Conservation (phyloP, 2,113 vertebrate species). For the Neogobius melanostomus region DNA sequence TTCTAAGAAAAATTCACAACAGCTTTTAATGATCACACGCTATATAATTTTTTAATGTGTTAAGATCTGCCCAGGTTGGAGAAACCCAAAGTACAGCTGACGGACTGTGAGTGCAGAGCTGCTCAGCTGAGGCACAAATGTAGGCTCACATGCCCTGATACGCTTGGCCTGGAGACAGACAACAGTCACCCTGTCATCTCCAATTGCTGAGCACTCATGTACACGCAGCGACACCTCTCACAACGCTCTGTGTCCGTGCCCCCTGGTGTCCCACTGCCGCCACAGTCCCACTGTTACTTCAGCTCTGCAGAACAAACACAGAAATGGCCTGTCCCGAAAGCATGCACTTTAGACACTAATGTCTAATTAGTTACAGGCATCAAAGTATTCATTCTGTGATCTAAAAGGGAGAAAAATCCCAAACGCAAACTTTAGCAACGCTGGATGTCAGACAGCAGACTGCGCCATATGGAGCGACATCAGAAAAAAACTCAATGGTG, state of each 20-base stretch:
- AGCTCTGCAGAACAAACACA: slow-evolving; percentile 77
- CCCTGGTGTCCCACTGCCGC: slow-evolving; percentile 70
- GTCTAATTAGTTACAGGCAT: slow-evolving; percentile 37
- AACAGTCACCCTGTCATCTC: slow-evolving; percentile 78
- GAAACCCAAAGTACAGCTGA: slow-evolving; percentile 59
- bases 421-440: neutral
- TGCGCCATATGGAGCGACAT: neutral
- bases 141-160: slow-evolving; percentile 38
- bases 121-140: slow-evolving; percentile 68
- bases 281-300: slow-evolving; percentile 72
- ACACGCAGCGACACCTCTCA: slow-evolving; percentile 73
- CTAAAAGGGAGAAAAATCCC: neutral
- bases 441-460: neutral
- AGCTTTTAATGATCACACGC: too few species aligned
- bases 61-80: slow-evolving; percentile 28
- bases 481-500: neutral
- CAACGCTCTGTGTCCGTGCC: slow-evolving; percentile 55
- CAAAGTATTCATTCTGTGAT: neutral
- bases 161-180: slow-evolving; percentile 61
- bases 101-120: slow-evolving; percentile 47
- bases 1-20: too few species aligned
- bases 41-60: too few species aligned
- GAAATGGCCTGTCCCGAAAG: slow-evolving; percentile 52
- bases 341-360: slow-evolving; percentile 19
- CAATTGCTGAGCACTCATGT: slow-evolving; percentile 70